Percentiles rank a stretch among this genome's conserved stretches.
Evolutionary conservation across 2,888 invertebrate species (phyloP).

Genomic region (Miltochrista miniata): DNA sequence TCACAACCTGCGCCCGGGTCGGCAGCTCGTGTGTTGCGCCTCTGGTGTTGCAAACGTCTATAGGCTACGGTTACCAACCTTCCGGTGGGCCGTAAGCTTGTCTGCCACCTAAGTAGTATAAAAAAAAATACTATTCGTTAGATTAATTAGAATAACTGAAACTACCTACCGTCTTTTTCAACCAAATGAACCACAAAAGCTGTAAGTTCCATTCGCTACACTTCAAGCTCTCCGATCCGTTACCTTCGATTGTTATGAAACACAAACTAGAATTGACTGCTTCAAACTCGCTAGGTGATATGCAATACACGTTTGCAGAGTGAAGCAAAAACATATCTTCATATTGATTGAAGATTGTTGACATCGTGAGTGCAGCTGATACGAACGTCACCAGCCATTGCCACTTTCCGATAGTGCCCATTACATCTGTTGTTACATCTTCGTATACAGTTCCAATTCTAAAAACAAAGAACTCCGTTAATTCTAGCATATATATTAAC

Average conservation of each 20-base stretch:
- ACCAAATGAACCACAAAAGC: conserved; percentile 64
- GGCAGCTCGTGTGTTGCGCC: too few relatives aligned
- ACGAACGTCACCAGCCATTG: conserved; percentile 70
- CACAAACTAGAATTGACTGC: conserved; percentile 58
- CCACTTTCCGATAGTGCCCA: conserved; percentile 71
- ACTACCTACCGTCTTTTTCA: conserved; percentile 67
- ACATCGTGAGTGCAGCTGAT: conserved; percentile 52
- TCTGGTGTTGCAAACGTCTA: too few relatives aligned
- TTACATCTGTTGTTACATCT: conserved; percentile 72
- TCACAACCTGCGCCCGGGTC: too few relatives aligned
- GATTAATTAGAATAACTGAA: conserved; percentile 4
- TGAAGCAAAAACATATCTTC: conserved; percentile 64
- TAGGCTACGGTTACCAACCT: too few relatives aligned
- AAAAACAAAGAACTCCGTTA: conserved; percentile 34
- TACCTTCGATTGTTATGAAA: conserved; percentile 39
- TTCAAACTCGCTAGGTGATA: conserved; percentile 41
- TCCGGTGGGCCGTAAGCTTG: too few relatives aligned
- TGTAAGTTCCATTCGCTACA: conserved; percentile 65
- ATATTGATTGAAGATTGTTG: conserved; percentile 62
- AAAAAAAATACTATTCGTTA: background rate
- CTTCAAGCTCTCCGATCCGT: conserved; percentile 46
- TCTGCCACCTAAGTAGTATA: too few relatives aligned
- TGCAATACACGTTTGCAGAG: conserved; percentile 51
- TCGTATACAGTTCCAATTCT: conserved; percentile 74
- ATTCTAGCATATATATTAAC: background rate